Conservation (phyloP, 2,797 vertebrate species). For the Nyctalus aviator region DNA sequence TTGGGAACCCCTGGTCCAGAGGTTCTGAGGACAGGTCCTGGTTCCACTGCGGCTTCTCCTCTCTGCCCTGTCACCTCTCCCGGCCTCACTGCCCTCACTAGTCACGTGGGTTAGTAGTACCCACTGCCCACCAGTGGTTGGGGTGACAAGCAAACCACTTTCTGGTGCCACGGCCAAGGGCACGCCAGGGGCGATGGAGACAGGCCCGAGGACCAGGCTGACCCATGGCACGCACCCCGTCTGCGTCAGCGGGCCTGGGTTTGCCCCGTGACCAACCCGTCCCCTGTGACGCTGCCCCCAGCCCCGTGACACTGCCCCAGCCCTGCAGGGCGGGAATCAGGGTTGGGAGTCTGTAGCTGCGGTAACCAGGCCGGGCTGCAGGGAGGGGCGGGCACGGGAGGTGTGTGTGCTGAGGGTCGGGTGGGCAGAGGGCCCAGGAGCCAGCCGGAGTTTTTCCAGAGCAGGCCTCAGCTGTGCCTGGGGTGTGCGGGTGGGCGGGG, state of each 20-base stretch:
- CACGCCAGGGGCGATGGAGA: accelerated
- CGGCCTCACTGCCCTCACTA: neutral
- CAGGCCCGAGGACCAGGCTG: neutral
- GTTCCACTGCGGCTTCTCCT: neutral
- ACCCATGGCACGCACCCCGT: accelerated
- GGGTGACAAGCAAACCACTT: neutral
- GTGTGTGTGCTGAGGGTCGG: no score
- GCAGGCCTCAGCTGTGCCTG: accelerated
- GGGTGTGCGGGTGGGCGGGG: neutral
- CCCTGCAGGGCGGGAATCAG: neutral
- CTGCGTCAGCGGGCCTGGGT: accelerated
- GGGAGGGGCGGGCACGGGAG: neutral
- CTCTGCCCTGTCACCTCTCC: neutral
- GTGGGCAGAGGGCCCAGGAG: neutral
- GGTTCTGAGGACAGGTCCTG: neutral
- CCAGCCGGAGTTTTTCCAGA: neutral
- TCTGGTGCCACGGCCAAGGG: neutral
- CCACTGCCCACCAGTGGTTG: neutral
- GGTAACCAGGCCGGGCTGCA: accelerated
- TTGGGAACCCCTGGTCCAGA: neutral
- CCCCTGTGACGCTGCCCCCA: neutral
- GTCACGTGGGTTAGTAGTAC: neutral
- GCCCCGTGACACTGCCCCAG: no score
- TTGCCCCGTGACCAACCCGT: conserved; percentile 24
- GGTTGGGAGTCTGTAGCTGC: neutral